These are phyloP conservation scores for Erpobdella octoculata DNA, from an alignment of 2,888 invertebrate species.

Conservation along the genomic window DNA sequence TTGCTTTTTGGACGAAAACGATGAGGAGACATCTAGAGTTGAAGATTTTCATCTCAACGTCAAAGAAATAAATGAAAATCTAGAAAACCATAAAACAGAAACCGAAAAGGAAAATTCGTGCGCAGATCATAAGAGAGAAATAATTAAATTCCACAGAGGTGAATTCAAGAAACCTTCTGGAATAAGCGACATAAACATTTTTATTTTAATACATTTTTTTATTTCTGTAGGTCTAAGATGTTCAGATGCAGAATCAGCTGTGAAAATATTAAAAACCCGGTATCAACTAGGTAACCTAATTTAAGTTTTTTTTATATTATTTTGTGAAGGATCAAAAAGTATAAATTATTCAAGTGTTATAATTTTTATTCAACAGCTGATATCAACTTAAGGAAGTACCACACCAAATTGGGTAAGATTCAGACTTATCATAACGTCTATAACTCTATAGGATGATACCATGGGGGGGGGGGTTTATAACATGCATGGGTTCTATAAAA, in stretches of 20 bases:
- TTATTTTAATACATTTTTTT: not conserved
- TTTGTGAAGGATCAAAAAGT: not conserved
- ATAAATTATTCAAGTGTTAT: not conserved
- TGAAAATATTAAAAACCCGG: slow-evolving; percentile 8
- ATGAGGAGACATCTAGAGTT: too few species aligned
- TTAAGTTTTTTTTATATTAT: not conserved
- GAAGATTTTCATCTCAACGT: too few species aligned
- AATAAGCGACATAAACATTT: too few species aligned
- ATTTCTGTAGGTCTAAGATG: not conserved
- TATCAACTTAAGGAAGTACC: not conserved
- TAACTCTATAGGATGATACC: too few species aligned
- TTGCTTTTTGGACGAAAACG: slow-evolving; percentile 6
- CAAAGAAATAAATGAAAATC: not conserved
- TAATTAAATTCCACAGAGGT: not conserved
- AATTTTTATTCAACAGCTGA: not conserved
- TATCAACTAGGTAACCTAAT: not conserved
- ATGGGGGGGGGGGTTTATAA: too few species aligned
- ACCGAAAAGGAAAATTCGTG: not conserved
- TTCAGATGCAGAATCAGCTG: not conserved
- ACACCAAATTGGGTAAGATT: too few species aligned
- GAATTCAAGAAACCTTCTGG: too few species aligned
- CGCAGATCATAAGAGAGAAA: not conserved
- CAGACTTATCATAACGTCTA: too few species aligned
- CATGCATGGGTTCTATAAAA: too few species aligned
- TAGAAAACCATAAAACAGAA: not conserved